These are phyloP conservation scores for Gerris buenoi DNA, from an alignment of 1,140 invertebrate species.

Conservation along the genomic window DNA sequence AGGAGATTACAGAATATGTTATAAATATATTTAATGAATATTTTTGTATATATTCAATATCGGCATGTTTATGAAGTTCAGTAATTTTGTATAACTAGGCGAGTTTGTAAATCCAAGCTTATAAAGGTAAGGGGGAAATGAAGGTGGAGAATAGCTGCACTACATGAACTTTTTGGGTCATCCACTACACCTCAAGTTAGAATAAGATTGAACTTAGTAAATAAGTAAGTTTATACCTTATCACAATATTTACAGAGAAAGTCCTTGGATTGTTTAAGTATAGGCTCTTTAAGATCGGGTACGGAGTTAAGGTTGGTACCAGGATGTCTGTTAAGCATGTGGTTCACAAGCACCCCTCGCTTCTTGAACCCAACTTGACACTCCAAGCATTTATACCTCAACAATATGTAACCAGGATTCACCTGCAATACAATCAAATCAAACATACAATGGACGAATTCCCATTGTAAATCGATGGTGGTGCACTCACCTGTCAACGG, in stretches of 20 bases:
- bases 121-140: neutral
- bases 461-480: no score
- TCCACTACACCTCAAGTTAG: neutral
- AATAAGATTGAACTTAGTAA: neutral
- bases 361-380: conserved; percentile 70
- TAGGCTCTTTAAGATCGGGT: conserved; percentile 67
- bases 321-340: conserved; percentile 69
- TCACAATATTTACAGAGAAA: conserved; percentile 78
- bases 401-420: conserved; percentile 42
- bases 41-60: neutral
- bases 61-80: neutral
- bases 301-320: conserved; percentile 56
- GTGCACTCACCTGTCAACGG: no score
- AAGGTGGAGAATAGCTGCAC: neutral
- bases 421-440: conserved; percentile 14
- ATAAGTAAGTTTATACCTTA: conserved; percentile 36
- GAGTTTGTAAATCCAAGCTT: neutral
- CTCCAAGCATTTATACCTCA: conserved; percentile 64
- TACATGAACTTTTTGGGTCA: neutral
- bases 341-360: conserved; percentile 71
- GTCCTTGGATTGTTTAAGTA: conserved; percentile 59
- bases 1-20: no score
- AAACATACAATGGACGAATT: no score
- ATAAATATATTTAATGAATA: no score
- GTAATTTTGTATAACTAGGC: neutral